Base-by-base conservation (phyloP, 2,113 vertebrate species). In the Gracilinanus agilis region DNA sequence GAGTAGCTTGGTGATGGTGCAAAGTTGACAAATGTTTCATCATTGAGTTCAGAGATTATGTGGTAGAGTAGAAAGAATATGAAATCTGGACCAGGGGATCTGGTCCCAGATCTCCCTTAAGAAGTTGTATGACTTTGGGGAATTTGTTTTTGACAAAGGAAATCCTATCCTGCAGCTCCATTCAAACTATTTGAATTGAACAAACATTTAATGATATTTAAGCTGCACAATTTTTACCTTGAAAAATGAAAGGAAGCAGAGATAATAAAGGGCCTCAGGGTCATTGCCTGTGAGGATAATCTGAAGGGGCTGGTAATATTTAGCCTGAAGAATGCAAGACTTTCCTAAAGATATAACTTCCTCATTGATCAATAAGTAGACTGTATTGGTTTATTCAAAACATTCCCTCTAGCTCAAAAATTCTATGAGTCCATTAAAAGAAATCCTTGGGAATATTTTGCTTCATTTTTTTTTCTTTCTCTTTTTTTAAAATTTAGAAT, bases 21-120 rank as follows among this genome's bases (percentile, higher is more conserved):
- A 54, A 61, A 49, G 58, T 16, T 94, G 44, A 55, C 4, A 91
- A 93, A 91, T 95, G 16, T 2, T 53, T 40, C 90, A 40, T 94
- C 93, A 89, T 29, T 90, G 25, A 96, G 61, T 4, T 16, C 24
- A n/a, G 12, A 13, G 13, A n/a, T 44, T 89, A n/a, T n/a, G 61
- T 75, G 61, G 13, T 9, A 34, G 29, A 75, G n/a, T n/a, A 75
- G 34, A 75, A n/a, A 75, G 61, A 75, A 19, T n/a, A 34, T 19
- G 29, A 83, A 83, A 83, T 40, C 9, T 40, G 67, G 67, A 40
- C 67, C n/a, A 83, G n/a, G n/a, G 19, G 19, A 40, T 92, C 54
- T 58, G 25, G 10, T 27, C 54, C 53, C 0, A 54, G 56, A 75
- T 75, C 29, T 75, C 19, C 34, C 29, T 40, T n/a, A 83, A 83